phyloP scores from a whole-genome alignment of 2,797 vertebrate species.

The Gymnoscopelus microlampas region DNA sequence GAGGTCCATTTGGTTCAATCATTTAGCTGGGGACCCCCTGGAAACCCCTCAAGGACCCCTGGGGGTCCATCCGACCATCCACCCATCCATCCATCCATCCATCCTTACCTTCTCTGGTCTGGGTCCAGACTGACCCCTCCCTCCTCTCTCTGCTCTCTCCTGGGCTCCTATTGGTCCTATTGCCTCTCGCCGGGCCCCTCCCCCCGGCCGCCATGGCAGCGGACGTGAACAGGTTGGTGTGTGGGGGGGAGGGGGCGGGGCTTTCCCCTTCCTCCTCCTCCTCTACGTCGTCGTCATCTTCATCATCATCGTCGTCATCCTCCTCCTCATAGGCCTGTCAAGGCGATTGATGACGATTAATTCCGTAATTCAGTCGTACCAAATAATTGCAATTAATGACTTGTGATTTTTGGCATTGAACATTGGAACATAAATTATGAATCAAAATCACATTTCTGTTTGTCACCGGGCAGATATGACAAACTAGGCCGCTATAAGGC shows the following conservation, averaged over 20 bases:
- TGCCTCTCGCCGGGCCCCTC: conserved; percentile 81
- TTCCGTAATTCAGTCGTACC: too few relatives aligned
- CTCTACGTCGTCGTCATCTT: conserved; percentile 55
- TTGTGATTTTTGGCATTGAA: too few relatives aligned
- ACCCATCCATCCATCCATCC: conserved; percentile 20
- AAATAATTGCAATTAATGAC: too few relatives aligned
- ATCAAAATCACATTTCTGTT: too few relatives aligned
- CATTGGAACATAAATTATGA: too few relatives aligned
- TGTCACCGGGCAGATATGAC: too few relatives aligned
- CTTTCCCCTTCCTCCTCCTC: conserved; percentile 46
- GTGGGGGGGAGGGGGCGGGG: conserved; percentile 66
- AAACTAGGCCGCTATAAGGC: too few relatives aligned
- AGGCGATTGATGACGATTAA: too few relatives aligned
- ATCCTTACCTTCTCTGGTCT: conserved; percentile 85
- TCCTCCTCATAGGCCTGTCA: too few relatives aligned
- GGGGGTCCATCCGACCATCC: neutral
- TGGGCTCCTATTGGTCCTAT: conserved; percentile 71
- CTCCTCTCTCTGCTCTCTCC: conserved; percentile 85
- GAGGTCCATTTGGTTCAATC: too few relatives aligned
- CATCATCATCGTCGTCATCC: neutral
- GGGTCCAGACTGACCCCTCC: conserved; percentile 76
- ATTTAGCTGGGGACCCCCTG: too few relatives aligned
- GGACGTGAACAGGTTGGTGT: conserved; percentile 93
- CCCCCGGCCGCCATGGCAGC: conserved; percentile 84
- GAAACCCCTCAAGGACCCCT: too few relatives aligned